phyloP scores from a whole-genome alignment of 2,113 vertebrate species.

The Cyrtonyx montezumae region DNA sequence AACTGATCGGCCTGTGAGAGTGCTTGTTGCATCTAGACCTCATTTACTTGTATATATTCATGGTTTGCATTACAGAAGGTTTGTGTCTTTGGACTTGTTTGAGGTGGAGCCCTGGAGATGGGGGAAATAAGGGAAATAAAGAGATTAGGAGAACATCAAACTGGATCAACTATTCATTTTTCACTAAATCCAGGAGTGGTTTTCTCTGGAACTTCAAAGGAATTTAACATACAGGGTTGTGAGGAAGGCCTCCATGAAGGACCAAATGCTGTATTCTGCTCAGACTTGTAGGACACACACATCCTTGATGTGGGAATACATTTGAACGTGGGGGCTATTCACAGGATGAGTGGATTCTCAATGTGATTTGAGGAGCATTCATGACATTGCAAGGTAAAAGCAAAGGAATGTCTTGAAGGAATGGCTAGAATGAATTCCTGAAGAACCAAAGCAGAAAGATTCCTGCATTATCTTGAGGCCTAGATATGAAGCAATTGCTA shows the following conservation, averaged over 20 bases:
- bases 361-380: not conserved
- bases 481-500: not conserved
- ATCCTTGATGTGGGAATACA: not conserved
- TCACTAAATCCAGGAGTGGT: not conserved
- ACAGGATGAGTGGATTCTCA: not conserved
- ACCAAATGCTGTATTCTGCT: not conserved
- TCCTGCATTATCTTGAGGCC: not conserved
- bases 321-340: not conserved
- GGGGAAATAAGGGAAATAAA: not conserved
- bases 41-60: not conserved
- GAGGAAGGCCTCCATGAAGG: not conserved
- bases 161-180: not conserved
- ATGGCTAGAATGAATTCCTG: not conserved
- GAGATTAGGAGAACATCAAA: not conserved
- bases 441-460: not conserved
- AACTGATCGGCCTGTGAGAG: not conserved
- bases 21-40: not conserved
- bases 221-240: not conserved
- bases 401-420: not conserved
- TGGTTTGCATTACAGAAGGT: rapidly evolving
- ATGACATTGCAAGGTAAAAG: not conserved
- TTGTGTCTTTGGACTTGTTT: not conserved
- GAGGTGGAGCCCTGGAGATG: not conserved
- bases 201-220: not conserved
- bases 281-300: not conserved